phyloP scores from a whole-genome alignment of 2,113 vertebrate species.

The Callopanchax toddi region DNA sequence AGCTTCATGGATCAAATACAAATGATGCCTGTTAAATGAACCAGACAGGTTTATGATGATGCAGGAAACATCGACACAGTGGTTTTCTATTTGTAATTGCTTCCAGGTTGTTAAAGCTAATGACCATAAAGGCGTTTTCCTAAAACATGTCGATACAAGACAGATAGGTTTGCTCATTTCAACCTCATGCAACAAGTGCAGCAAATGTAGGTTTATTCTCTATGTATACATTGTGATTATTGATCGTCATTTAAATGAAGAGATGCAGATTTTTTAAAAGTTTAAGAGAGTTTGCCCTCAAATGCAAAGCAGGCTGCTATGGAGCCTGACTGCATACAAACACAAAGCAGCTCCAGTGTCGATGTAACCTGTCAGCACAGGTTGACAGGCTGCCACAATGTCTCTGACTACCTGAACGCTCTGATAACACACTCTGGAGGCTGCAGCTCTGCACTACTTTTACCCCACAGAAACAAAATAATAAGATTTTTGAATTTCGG shows the following conservation, averaged over 20 bases:
- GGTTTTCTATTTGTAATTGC: neutral
- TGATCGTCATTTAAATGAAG: neutral
- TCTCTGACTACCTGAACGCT: constrained; percentile 34
- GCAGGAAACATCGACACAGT: neutral
- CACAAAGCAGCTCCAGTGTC: constrained; percentile 35
- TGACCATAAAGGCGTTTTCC: neutral
- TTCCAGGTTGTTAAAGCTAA: no score
- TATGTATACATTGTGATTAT: neutral
- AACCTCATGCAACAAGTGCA: neutral
- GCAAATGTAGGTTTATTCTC: neutral
- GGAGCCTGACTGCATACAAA: constrained; percentile 33
- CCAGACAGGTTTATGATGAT: neutral
- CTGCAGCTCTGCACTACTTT: constrained; percentile 9
- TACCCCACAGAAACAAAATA: constrained; percentile 8
- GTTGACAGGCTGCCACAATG: constrained; percentile 60
- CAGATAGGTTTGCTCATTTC: no score
- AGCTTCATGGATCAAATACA: constrained; percentile 11
- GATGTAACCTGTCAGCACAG: constrained; percentile 59
- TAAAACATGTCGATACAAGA: constrained; percentile 3
- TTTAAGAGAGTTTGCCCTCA: constrained; percentile 22
- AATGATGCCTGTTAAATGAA: constrained; percentile 5
- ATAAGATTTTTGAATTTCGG: neutral
- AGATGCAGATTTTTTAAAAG: constrained; percentile 13
- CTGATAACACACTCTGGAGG: constrained; percentile 25
- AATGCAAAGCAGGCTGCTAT: constrained; percentile 32